A percentile compares a stretch with the other conserved stretches of the same genome.
phyloP scores from a whole-genome alignment of 1,140 invertebrate species.

The Panagrolaimus sp. region DNA sequence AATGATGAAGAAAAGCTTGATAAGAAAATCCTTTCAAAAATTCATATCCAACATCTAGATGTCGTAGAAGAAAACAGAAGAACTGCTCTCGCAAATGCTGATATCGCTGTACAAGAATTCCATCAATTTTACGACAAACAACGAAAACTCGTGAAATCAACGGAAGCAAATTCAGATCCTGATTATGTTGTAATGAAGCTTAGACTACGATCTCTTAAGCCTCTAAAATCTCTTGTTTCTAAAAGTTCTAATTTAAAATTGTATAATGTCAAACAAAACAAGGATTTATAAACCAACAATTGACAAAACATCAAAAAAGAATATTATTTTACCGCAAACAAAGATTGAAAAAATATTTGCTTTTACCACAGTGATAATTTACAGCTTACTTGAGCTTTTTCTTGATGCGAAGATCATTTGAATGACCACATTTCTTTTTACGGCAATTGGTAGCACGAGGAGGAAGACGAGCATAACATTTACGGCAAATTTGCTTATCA shows the following conservation, averaged over 20 bases:
- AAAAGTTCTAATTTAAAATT: too few species aligned
- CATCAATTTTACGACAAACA: neutral
- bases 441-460: slow-evolving; percentile 96
- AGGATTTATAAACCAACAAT: slow-evolving; percentile 9
- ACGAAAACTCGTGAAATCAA: neutral
- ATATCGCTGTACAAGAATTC: slow-evolving; percentile 8
- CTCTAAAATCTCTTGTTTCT: too few species aligned
- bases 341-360: too few species aligned
- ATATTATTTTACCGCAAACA: neutral
- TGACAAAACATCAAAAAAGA: slow-evolving; percentile 16
- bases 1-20: neutral
- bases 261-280: neutral
- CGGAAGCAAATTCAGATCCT: too few species aligned
- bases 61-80: neutral
- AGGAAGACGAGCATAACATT: slow-evolving; percentile 97
- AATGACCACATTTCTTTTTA: slow-evolving; percentile 98
- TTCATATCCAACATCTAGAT: neutral
- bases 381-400: slow-evolving; percentile 93
- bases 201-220: too few species aligned
- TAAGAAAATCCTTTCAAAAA: neutral
- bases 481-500: slow-evolving; percentile 99
- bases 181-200: too few species aligned
- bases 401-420: slow-evolving; percentile 96
- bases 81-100: neutral
- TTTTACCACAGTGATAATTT: too few species aligned